Conservation (phyloP, 2,888 invertebrate species). For the Hyppa rectilinea region DNA sequence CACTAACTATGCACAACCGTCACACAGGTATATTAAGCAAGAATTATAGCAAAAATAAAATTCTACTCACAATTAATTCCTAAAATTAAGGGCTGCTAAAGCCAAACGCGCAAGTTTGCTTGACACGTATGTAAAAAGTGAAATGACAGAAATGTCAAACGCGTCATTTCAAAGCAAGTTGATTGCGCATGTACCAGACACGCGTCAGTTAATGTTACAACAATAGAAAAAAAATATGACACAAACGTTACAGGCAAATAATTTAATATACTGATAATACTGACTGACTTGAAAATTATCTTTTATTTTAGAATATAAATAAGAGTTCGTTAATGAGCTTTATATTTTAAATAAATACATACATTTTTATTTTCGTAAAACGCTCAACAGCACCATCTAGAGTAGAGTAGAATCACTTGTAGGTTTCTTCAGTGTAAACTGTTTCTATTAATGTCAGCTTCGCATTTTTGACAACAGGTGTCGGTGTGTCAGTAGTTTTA, state of each 20-base stretch:
- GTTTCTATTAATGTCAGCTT: background rate
- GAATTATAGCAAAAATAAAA: slow-evolving; percentile 58
- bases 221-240: slow-evolving; percentile 31
- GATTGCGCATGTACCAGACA: slow-evolving; percentile 72
- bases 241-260: background rate
- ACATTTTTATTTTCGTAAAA: background rate
- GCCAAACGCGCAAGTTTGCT: slow-evolving; percentile 84
- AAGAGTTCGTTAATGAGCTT: background rate
- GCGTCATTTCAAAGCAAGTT: slow-evolving; percentile 73
- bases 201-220: slow-evolving; percentile 74
- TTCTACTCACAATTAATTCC: slow-evolving; percentile 86
- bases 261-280: background rate
- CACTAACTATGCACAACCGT: slow-evolving; percentile 28
- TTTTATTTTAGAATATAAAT: no score
- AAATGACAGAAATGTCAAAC: slow-evolving; percentile 80
- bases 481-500: background rate
- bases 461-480: slow-evolving; percentile 34
- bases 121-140: slow-evolving; percentile 90
- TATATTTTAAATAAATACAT: background rate
- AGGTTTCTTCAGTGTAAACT: background rate
- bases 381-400: slow-evolving; percentile 33
- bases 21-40: slow-evolving; percentile 33
- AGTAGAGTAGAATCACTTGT: slow-evolving; percentile 20
- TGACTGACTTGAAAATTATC: no score
- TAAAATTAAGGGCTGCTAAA: slow-evolving; percentile 87